Percentiles rank a stretch among this genome's conserved stretches.
Conservation (phyloP, 2,797 vertebrate genomes). For the Antennarius maculatus region DNA sequence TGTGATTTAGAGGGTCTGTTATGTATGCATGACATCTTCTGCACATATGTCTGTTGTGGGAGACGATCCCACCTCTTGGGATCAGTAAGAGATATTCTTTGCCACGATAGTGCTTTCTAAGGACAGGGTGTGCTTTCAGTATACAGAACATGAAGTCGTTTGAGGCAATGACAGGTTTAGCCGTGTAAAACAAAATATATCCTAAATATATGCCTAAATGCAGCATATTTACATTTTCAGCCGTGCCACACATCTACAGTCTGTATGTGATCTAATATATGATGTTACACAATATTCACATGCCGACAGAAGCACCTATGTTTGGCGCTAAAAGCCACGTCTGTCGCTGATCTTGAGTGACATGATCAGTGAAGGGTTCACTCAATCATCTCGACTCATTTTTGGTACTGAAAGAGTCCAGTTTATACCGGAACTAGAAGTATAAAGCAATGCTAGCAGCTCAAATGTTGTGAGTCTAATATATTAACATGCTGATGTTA, state of each 20-base stretch:
- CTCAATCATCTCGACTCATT: conserved; percentile 36
- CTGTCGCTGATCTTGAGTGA: conserved; percentile 31
- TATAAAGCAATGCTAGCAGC: neutral
- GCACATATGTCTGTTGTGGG: no score
- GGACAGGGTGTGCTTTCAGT: no score
- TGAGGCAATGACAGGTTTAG: no score
- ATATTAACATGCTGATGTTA: no score
- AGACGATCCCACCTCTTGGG: no score
- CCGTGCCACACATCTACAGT: neutral
- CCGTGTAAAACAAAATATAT: no score
- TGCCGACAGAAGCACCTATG: neutral
- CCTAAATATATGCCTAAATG: no score
- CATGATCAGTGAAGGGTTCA: conserved; percentile 49
- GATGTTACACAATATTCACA: conserved; percentile 29
- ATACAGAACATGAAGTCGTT: no score
- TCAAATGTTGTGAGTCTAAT: neutral
- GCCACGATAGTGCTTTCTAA: no score
- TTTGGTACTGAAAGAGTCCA: conserved; percentile 14
- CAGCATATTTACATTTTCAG: neutral
- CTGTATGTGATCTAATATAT: conserved; percentile 1
- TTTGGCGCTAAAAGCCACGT: conserved; percentile 26
- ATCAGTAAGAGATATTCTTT: no score
- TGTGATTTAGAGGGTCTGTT: no score
- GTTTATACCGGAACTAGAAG: neutral
- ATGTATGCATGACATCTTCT: no score